These are phyloP conservation scores for Corydoras maculifer DNA, from an alignment of 2,113 vertebrate species.

Conservation along the genomic window DNA sequence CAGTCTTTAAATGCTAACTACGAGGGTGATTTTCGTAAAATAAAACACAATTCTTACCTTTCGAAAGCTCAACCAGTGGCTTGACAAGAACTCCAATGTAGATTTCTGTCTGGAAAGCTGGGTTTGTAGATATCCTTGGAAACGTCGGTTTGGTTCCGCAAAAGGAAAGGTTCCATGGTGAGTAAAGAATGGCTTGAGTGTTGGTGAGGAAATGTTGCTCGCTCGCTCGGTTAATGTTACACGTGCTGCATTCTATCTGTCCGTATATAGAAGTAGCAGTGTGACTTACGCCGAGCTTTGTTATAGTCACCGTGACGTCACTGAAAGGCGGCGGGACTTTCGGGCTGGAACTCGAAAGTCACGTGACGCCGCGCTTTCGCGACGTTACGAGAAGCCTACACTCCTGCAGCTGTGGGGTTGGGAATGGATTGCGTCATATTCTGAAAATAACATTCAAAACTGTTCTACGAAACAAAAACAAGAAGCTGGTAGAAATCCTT, in stretches of 20 bases:
- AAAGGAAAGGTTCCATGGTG: conserved; percentile 8
- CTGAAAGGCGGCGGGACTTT: conserved; percentile 1
- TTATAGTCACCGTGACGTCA: conserved; percentile 8
- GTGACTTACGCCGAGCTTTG: neutral
- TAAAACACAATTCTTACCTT: conserved; percentile 14
- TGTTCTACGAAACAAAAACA: neutral
- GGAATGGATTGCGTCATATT: neutral
- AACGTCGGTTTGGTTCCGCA: neutral
- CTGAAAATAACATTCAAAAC: neutral
- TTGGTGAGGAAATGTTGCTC: conserved; percentile 3
- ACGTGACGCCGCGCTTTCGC: conserved; percentile 11
- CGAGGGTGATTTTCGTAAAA: neutral
- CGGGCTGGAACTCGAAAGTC: neutral
- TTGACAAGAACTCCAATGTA: conserved; percentile 39
- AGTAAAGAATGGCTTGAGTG: neutral
- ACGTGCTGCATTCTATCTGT: neutral
- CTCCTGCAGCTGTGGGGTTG: neutral
- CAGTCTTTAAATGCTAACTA: too few species aligned
- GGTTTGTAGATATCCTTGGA: neutral
- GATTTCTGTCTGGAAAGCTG: neutral
- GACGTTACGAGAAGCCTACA: conserved; percentile 27
- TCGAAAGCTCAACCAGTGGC: conserved; percentile 33
- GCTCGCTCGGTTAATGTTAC: conserved; percentile 12
- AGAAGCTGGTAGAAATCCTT: neutral
- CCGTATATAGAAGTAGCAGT: neutral